Base-by-base conservation (phyloP, 2,113 vertebrate genomes). In the Odobenus rosmarus region DNA sequence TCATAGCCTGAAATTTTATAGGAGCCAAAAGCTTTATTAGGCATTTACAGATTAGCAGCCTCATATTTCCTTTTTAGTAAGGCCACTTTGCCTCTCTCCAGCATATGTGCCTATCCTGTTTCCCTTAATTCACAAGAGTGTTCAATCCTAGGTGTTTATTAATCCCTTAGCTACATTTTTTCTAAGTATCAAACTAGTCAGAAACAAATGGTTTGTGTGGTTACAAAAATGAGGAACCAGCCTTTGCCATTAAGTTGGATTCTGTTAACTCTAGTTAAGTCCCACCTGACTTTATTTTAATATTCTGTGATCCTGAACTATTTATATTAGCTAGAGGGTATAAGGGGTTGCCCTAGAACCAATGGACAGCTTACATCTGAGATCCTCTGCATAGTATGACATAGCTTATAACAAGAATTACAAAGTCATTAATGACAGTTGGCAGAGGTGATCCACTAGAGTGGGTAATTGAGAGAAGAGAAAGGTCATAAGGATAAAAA, bases 161-260 rank as follows among this genome's bases (percentile, higher is more conserved):
- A 92, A 46, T 96, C 97, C 12, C 39, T 89, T 95, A 89, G 59
- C 67, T 90, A 16, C 59, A 55, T 42, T 94, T 94, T 39, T 90
- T 79, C 42, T 24, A 26, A 71, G 67, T 19, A 55, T 90, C 49
- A 80, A 23, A 82, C 61, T 92, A 42, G 69, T 62, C n/a, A 67
- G 28, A 91, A 88, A 49, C 74, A 77, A 31, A 76, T 74, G 15
- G 23, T 82, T 94, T 91, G 1, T 81, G 33, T 82, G 33, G 11
- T 10, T 94, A 33, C 31, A 86, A 76, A 95, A 93, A 91, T 83
- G 26, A 89, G 51, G 69, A 76, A 55, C 80, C 23, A 94, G 28
- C 33, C 46, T 86, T 95, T 94, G 76, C 51, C n/a, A 36, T 92
- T 90, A 57, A 77, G 4, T 16, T 83, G 72, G 39, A 36, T 93